Evolutionary conservation across 2,113 vertebrate genomes (phyloP).

Genomic region (Mesitornis unicolor): DNA sequence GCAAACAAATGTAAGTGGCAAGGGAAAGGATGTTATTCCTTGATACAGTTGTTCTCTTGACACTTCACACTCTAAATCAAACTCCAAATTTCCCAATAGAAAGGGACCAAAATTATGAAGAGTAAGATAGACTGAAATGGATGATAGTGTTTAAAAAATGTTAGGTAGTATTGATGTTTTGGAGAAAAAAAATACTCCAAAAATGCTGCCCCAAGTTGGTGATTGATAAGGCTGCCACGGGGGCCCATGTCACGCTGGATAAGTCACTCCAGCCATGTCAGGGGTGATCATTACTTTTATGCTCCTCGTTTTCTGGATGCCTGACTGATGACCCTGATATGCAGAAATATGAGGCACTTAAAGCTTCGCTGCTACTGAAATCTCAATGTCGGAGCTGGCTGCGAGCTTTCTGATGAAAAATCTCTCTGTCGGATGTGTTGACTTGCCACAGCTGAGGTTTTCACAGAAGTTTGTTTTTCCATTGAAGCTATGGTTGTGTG

Average conservation of each 20-base stretch:
- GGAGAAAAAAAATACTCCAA: background rate
- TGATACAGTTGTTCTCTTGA: background rate
- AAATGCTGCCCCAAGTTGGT: background rate
- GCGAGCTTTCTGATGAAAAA: background rate
- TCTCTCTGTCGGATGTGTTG: background rate
- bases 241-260: background rate
- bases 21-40: background rate
- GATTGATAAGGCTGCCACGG: background rate
- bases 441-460: background rate
- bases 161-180: constrained; percentile 14
- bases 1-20: background rate
- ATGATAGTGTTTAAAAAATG: constrained; percentile 19
- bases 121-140: constrained; percentile 2
- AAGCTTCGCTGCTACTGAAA: background rate
- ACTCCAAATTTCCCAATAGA: background rate
- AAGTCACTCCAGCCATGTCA: constrained; percentile 38
- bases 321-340: background rate
- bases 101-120: background rate
- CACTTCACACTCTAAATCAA: background rate
- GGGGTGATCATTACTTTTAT: constrained; percentile 23
- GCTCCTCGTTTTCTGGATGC: background rate
- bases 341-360: constrained; percentile 50
- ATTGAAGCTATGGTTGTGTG: background rate
- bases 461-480: background rate
- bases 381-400: background rate